phyloP scores from a whole-genome alignment of 1,140 invertebrate species.

The Aethina tumida region DNA sequence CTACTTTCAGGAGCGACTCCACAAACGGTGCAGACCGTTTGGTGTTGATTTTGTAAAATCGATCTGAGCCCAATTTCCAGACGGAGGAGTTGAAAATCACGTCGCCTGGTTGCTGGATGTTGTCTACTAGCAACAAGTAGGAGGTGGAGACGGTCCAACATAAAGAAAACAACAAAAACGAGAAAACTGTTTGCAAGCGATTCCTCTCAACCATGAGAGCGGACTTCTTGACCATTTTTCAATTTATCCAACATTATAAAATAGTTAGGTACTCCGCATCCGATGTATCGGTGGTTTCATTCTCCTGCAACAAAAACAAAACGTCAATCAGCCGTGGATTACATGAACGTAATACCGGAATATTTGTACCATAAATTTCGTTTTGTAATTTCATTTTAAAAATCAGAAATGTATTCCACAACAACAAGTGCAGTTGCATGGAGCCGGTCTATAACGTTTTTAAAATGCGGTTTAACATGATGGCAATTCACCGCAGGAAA shows the following conservation, averaged over 20 bases:
- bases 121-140: slow-evolving; percentile 63
- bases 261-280: slow-evolving; percentile 3
- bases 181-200: slow-evolving; percentile 7
- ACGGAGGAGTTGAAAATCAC: slow-evolving; percentile 72
- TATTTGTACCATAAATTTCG: no score
- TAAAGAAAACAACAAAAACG: slow-evolving; percentile 20
- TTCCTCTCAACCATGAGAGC: slow-evolving; percentile 22
- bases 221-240: slow-evolving; percentile 20
- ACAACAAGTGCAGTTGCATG: no score
- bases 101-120: slow-evolving; percentile 53
- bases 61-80: slow-evolving; percentile 60
- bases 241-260: slow-evolving; percentile 14
- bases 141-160: slow-evolving; percentile 12
- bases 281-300: slow-evolving; percentile 10
- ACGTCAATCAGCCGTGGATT: no score
- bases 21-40: slow-evolving; percentile 74
- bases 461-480: no score
- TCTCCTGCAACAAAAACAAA: no score
- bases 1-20: slow-evolving; percentile 62
- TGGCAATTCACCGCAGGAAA: no score
- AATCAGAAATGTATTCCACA: no score
- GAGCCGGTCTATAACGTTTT: no score
- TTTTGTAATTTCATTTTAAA: no score
- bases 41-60: slow-evolving; percentile 63
- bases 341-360: no score